Conservation (phyloP, 2,113 vertebrate genomes). For the Puntigrus tetrazona region DNA sequence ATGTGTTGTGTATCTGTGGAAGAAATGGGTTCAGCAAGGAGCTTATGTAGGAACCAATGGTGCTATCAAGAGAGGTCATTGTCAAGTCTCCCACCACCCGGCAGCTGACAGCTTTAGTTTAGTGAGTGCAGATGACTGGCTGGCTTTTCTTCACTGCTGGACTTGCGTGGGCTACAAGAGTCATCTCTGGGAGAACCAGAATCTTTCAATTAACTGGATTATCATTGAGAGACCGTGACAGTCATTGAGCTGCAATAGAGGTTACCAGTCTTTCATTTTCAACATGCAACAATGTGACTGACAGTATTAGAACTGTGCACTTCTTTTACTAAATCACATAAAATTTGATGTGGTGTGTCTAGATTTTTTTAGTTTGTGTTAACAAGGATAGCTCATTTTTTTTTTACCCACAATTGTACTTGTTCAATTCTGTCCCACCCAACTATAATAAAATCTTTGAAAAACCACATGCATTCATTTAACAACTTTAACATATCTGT, state of each 20-base stretch:
- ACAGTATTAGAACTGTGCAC: background rate
- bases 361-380: background rate
- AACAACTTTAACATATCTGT: background rate
- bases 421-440: background rate
- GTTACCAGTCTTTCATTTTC: slow-evolving; percentile 14
- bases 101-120: slow-evolving; percentile 46
- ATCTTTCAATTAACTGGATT: slow-evolving; percentile 54
- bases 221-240: slow-evolving; percentile 30
- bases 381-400: background rate
- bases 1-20: slow-evolving; percentile 29
- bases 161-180: background rate
- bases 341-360: background rate
- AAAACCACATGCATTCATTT: background rate
- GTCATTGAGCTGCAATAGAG: slow-evolving; percentile 1
- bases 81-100: slow-evolving; percentile 2
- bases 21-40: slow-evolving; percentile 38
- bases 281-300: background rate
- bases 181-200: slow-evolving; percentile 22
- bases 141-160: background rate
- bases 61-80: slow-evolving; percentile 42
- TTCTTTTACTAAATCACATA: background rate
- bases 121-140: slow-evolving; percentile 16
- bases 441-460: background rate
- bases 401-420: background rate
- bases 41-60: slow-evolving; percentile 32